Evolutionary conservation across 2,797 vertebrate genomes (phyloP), one percentile per base, ranked within the genome.

Genomic region (Cygnus olor): DNA sequence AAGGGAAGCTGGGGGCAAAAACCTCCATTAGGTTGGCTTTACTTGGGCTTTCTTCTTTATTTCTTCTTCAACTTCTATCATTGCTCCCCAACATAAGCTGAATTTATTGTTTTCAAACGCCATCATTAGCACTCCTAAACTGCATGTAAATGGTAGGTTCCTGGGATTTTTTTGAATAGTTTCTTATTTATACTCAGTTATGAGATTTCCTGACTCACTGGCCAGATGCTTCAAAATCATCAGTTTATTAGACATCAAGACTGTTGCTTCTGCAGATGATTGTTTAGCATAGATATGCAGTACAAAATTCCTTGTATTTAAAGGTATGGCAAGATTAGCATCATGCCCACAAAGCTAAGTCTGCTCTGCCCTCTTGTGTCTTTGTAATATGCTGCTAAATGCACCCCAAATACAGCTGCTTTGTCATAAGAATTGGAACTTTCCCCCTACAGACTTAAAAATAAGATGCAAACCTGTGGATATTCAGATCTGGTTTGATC

Each of bases 351-450:
- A 90, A 90, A 85, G 71, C 86, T 92, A 66, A 92, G 61, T 56
- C 69, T 94, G 42, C 69, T 92, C 91, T 96, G 95, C 95, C 96
- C 95, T 94, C 95, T 96, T 96, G 93, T 94, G 95, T 96, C 90
- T 89, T 87, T 58, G 64, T 34, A 90, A 83, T 56, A 70, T 32
- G 60, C 60, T 91, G 79, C 49, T 69, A 89, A 65, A 61, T 64
- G 45, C 13, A 80, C n/a, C 28, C 56, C 61, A 80, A 49, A 78
- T 51, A 47, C 11, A 82, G 64, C 44, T 40, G 40, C 53, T 66
- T 77, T 53, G 21, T 65, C 25, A 5, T 53, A 18, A 87, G 40
- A 77, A 49, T 16, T 82, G 60, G 44, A 79, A 42, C 93, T 91
- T 80, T 14, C 12, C 16, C 30, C 15, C 36, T n/a, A 5, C 24